Evolutionary conservation across 2,797 vertebrate genomes (phyloP).

Genomic region (Megaceryle alcyon): DNA sequence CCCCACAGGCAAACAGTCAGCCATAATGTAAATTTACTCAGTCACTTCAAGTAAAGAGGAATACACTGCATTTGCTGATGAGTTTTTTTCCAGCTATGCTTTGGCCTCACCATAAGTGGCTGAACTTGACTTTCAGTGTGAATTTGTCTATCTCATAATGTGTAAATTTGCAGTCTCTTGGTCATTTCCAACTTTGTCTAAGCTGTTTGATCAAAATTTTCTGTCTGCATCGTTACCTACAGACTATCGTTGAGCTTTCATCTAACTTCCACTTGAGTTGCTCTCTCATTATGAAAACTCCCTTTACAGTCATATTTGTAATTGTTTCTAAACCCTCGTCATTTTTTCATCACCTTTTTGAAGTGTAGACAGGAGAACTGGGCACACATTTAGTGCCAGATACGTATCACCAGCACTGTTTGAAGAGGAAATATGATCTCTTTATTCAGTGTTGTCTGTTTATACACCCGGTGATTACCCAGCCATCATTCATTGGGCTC

Average conservation of each 20-base stretch:
- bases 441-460: slow-evolving; percentile 30
- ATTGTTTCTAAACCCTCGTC: neutral
- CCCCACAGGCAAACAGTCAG: neutral
- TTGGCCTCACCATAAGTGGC: neutral
- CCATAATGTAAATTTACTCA: neutral
- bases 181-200: neutral
- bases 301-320: neutral
- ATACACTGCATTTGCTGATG: neutral
- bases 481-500: slow-evolving; percentile 49
- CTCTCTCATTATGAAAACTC: neutral
- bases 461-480: neutral
- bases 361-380: slow-evolving; percentile 27
- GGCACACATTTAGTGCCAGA: slow-evolving; percentile 15
- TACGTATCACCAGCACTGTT: neutral
- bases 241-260: rapidly evolving
- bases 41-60: neutral
- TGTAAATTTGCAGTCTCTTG: neutral
- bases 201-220: neutral
- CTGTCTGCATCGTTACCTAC: neutral
- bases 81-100: neutral
- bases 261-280: neutral
- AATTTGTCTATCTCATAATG: neutral
- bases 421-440: slow-evolving; percentile 23
- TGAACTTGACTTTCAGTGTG: neutral
- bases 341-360: slow-evolving; percentile 51